Percentiles rank a stretch among this genome's conserved stretches.
phyloP scores from a whole-genome alignment of 1,140 invertebrate species.

The Drosophila pandora region DNA sequence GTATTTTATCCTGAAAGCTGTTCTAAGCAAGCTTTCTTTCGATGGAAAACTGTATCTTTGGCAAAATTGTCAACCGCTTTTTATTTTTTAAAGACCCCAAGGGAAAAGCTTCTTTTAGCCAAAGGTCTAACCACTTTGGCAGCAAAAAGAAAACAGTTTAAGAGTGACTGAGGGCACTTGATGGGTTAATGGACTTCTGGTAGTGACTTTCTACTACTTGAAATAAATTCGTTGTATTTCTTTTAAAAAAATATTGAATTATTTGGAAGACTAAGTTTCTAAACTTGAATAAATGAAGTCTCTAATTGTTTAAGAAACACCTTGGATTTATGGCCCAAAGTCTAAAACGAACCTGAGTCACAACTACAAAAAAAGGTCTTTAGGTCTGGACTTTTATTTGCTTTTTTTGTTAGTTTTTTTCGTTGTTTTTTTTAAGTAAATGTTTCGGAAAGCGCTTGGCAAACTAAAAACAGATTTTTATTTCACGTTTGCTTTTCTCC shows the following conservation, averaged over 20 bases:
- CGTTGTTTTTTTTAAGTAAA: slow-evolving; percentile 7
- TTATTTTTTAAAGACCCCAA: slow-evolving; percentile 2
- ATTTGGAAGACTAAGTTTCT: too few species aligned
- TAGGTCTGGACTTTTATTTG: slow-evolving; percentile 9
- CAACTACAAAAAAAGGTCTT: too few species aligned
- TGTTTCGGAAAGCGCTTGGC: slow-evolving; percentile 27
- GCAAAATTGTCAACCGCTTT: slow-evolving; percentile 21
- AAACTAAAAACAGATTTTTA: slow-evolving; percentile 74
- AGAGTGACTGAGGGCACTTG: slow-evolving; percentile 30
- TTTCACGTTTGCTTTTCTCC: slow-evolving; percentile 52
- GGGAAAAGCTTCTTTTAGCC: slow-evolving; percentile 20
- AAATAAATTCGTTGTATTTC: slow-evolving; percentile 2
- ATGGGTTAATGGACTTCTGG: slow-evolving; percentile 46
- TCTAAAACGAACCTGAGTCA: too few species aligned
- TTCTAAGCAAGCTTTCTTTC: too few species aligned
- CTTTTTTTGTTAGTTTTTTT: background rate
- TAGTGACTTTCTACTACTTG: slow-evolving; percentile 30
- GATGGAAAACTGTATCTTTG: background rate
- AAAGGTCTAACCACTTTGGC: slow-evolving; percentile 21
- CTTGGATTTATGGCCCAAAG: too few species aligned
- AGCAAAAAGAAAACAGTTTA: slow-evolving; percentile 4
- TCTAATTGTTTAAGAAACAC: too few species aligned
- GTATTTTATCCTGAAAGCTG: too few species aligned
- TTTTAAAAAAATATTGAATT: too few species aligned
- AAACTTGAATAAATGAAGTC: too few species aligned